Evolutionary conservation across 2,113 vertebrate genomes (phyloP), one percentile per base, ranked within the genome.

Genomic region (Bufo bufo): DNA sequence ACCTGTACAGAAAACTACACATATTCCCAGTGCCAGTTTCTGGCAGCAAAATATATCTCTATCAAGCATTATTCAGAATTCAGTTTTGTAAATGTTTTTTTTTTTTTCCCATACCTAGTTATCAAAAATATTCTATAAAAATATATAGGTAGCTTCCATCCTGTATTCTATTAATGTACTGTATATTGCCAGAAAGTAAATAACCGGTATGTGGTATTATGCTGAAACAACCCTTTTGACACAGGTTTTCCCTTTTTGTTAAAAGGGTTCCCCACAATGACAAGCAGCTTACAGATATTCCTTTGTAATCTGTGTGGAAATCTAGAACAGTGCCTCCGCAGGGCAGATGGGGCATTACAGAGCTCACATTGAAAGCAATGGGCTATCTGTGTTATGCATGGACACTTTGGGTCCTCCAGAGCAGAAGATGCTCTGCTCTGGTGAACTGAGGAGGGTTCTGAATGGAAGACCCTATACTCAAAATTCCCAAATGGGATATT

Each of bases 71-170:
- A 14, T 65, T 59, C 66, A 84, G 43, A 6, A 71, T 54, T 33
- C 33, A 33, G 33, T 33, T 33, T 33, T 33, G 33, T 33, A 33
- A 33, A 33, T 33, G 33, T 17, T 17, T 6, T 74, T 17, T n/a
- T 47, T 56, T 72, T 10, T 59, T 9, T 6, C 19, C 9, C 0
- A 17, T 74, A 58, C 8, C 33, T 2, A 20, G 14, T 45, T 74
- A 58, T 50, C 83, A 82, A 82, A 82, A 66, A 82, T 82, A 82
- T 47, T 72, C 33, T 17, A 20, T 85, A 85, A 45, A 85, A 74
- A 85, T 85, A 85, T 85, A 74, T 85, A 84, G 23, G 66, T 71
- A 43, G 66, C 66, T 71, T 69, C 23, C 66, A 43, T 33, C 12
- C 10, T 71, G 23, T 66, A 10, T 33, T 66, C 19, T 65, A 12